Percentiles rank a stretch among this genome's conserved stretches.
Evolutionary conservation across 1,140 invertebrate genomes (phyloP).

Genomic region (Rhagoletis zephyria): DNA sequence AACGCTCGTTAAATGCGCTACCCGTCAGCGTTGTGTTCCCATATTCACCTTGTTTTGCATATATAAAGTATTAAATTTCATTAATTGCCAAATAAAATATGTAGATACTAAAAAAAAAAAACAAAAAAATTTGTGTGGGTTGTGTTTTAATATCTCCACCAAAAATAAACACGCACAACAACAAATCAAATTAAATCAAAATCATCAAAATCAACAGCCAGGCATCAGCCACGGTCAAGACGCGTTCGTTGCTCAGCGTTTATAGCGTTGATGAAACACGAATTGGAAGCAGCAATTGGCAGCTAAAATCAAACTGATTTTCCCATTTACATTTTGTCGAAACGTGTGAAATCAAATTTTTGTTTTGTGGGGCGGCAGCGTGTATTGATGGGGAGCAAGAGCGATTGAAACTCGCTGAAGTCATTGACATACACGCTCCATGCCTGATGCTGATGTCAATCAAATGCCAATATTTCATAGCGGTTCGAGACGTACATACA

Average conservation of each 20-base stretch:
- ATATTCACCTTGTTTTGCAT: slow-evolving; percentile 29
- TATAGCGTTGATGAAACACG: too few relatives aligned
- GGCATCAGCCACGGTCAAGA: not conserved
- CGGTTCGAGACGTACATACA: not conserved
- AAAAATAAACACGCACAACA: not conserved
- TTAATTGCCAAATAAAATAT: slow-evolving; percentile 45
- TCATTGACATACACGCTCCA: slow-evolving; percentile 22
- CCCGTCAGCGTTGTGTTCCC: slow-evolving; percentile 10
- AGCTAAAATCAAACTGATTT: slow-evolving; percentile 31
- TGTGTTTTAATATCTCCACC: slow-evolving; percentile 20
- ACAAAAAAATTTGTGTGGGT: slow-evolving; percentile 40
- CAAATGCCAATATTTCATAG: slow-evolving; percentile 30
- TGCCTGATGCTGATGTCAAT: slow-evolving; percentile 37
- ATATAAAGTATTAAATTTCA: slow-evolving; percentile 50
- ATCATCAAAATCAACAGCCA: not conserved
- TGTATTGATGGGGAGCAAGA: not conserved
- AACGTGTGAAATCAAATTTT: slow-evolving; percentile 22
- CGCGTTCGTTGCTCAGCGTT: not conserved
- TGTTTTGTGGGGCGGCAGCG: too few relatives aligned
- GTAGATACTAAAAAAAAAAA: too few relatives aligned
- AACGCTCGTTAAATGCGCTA: slow-evolving; percentile 40
- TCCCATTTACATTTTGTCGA: not conserved
- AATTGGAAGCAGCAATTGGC: slow-evolving; percentile 20
- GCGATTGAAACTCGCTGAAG: not conserved
- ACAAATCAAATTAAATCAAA: slow-evolving; percentile 2